Base-by-base conservation (phyloP, 2,888 invertebrate species). In the Subacronicta megacephala region DNA sequence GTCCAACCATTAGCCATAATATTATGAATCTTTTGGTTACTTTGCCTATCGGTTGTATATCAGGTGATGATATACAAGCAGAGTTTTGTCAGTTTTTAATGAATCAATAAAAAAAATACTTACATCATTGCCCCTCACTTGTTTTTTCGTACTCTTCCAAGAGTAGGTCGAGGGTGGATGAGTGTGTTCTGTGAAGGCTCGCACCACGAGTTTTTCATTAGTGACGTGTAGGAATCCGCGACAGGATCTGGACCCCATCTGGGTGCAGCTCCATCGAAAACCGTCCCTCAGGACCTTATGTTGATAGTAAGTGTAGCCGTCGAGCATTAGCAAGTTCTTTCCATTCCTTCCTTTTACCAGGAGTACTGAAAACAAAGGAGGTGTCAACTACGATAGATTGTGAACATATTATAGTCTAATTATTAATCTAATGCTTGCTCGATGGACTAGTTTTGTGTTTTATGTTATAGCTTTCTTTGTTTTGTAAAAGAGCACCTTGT, bases 241-340 rank as follows among this genome's bases (percentile, higher is more conserved):
- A 68, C 94, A 94, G 1, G 93, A 91, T 61, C 93, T 87, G 54
- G 93, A 93, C 0, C 92, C 93, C 93, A 93, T 93, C 73, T 92
- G 92, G 0, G 94, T 93, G 64, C 94, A 94, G 79, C 93, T 93
- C 94, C 94, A 94, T 0, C 94, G 86, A 76, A 85, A 90, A 0
- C 94, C 94, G 33, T 93, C 92, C 16, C 89, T 83, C 7, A 93
- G 78, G 2, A 87, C 73, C 74, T 93, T 94, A 63, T 93, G 93
- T 64, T 93, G 91, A 68, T 93, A 94, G 73, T 92, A 94, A 0
- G 93, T 94, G 60, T 93, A 93, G 0, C 93, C 93, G 42, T 92
- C 88, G 7, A 92, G 84, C 90, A 93, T 90, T 23, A 93, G 74
- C 18, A 93, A 74, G 56, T 92, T 84, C 56, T 93, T 94, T 0